These are phyloP conservation scores for Epsilonema sp. DNA, from an alignment of 2,888 invertebrate species.

Conservation along the genomic window DNA sequence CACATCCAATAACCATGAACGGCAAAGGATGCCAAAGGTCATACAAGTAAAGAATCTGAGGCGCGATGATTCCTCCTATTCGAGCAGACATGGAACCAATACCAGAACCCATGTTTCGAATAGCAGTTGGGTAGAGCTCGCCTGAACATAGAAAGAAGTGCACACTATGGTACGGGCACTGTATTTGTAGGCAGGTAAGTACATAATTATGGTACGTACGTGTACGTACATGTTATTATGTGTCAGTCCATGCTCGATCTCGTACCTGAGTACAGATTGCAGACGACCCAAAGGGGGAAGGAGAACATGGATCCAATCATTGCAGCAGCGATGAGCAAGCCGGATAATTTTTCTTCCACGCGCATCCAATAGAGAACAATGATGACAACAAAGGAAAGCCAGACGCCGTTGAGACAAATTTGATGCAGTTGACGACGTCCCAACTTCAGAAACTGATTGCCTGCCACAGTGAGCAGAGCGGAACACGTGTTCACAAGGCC, in stretches of 20 bases:
- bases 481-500: background rate
- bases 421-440: background rate
- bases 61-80: background rate
- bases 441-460: background rate
- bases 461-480: background rate
- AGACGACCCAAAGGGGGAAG: background rate
- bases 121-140: background rate
- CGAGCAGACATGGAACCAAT: background rate
- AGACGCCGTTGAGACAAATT: background rate
- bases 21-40: background rate
- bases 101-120: background rate
- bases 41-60: background rate
- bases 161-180: too few species aligned
- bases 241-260: too few species aligned
- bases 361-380: background rate
- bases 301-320: background rate
- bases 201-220: too few species aligned
- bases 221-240: too few species aligned
- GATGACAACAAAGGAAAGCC: background rate
- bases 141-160: background rate
- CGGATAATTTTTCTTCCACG: background rate
- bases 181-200: too few species aligned
- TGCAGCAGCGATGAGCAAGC: background rate
- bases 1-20: background rate
- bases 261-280: background rate